phyloP scores from a whole-genome alignment of 2,113 vertebrate species.

The Perognathus longimembris region DNA sequence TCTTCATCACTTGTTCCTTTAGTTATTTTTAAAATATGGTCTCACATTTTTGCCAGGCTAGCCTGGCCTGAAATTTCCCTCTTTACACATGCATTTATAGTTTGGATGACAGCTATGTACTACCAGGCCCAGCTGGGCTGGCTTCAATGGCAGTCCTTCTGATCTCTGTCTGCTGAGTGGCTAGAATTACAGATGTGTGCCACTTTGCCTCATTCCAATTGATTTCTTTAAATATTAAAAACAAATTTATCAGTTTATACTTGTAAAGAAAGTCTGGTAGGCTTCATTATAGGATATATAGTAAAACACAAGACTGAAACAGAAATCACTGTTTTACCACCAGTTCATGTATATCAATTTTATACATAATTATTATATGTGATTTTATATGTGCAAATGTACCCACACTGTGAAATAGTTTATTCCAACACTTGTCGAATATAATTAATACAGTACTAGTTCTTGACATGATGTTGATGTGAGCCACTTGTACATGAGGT shows the following conservation, averaged over 20 bases:
- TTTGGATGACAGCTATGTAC: too few relatives aligned
- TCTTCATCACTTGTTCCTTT: too few relatives aligned
- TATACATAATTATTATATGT: neutral
- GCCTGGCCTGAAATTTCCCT: too few relatives aligned
- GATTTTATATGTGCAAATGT: neutral
- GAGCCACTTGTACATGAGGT: neutral
- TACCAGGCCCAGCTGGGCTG: too few relatives aligned
- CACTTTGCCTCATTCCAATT: neutral
- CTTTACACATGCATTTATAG: too few relatives aligned
- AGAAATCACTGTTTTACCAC: neutral
- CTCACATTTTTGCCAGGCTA: too few relatives aligned
- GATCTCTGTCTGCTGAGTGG: too few relatives aligned
- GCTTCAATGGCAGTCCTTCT: too few relatives aligned
- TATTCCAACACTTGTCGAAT: neutral
- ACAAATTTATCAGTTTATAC: neutral
- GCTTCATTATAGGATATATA: neutral
- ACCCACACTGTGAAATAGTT: neutral
- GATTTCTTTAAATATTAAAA: constrained; percentile 10
- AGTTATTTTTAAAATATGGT: too few relatives aligned
- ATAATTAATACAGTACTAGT: neutral
- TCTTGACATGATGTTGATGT: neutral
- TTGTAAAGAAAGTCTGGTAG: neutral
- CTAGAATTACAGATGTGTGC: too few relatives aligned
- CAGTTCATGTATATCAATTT: neutral
- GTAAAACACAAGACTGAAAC: neutral